Percentiles rank a stretch among this genome's conserved stretches.
phyloP scores from a whole-genome alignment of 2,888 invertebrate species.

The Drosophila robusta region DNA sequence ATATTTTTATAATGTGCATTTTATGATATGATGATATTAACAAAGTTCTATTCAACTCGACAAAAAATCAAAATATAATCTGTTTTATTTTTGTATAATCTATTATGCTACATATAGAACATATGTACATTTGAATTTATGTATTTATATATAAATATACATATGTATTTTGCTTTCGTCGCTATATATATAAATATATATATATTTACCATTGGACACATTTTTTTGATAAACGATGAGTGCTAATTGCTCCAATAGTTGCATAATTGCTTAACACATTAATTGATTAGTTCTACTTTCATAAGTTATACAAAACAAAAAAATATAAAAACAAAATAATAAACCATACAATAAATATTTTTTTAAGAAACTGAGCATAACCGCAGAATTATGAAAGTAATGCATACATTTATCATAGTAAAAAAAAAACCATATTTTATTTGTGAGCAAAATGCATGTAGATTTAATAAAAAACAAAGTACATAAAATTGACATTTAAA shows the following conservation, averaged over 20 bases:
- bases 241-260: conserved; percentile 61
- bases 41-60: conserved; percentile 82
- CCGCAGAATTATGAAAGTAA: conserved; percentile 67
- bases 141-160: conserved; percentile 47
- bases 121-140: conserved; percentile 66
- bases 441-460: conserved; percentile 79
- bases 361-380: conserved; percentile 75
- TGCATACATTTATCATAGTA: conserved; percentile 73
- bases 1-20: conserved; percentile 81
- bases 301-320: conserved; percentile 52
- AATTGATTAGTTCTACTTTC: conserved; percentile 55
- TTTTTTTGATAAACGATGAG: conserved; percentile 52
- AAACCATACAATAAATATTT: conserved; percentile 74
- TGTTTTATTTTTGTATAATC: conserved; percentile 80
- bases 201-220: conserved; percentile 41
- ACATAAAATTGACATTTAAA: conserved; percentile 45
- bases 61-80: conserved; percentile 80
- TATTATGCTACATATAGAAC: conserved; percentile 59
- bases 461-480: conserved; percentile 73
- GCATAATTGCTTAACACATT: conserved; percentile 50
- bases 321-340: conserved; percentile 11
- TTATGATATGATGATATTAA: conserved; percentile 81
- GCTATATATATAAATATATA: conserved; percentile 26
- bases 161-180: conserved; percentile 55
- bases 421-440: conserved; percentile 70